Evolutionary conservation across 2,797 vertebrate genomes (phyloP), one percentile per base, ranked within the genome.

Genomic region (Oreochromis grahami): DNA sequence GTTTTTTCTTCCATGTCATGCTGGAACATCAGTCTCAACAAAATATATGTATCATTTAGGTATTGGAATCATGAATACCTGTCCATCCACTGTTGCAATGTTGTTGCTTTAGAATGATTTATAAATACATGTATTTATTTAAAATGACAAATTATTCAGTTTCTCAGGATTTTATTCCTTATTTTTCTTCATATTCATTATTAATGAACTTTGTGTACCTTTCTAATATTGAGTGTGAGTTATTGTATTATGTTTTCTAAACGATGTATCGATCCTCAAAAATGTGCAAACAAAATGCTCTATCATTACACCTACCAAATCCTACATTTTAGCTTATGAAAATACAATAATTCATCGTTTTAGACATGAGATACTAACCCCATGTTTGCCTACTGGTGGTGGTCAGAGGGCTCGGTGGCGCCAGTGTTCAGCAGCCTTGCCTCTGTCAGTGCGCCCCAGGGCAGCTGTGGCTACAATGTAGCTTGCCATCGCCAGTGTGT

Each of bases 81-180:
- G 19, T 38, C 7, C 17, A 63, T 43, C 21, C 21, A 45, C 41
- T 26, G 14, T 1, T 17, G 41, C 60, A 41, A 14, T 38, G n/a
- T 65, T 65, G n/a, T 14, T 70, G 2, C 0, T 45, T 7, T 45
- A 11, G 14, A 26, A 8, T 70, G 21, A 45, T 43, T 45, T 70
- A 4, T 45, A 70, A 70, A 70, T 70, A 43, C n/a, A 65, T n/a
- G n/a, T 5, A 38, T 41, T 65, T 14, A 26, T 70, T 70, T 43
- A 68, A 70, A 45, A 41, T 10, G 13, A 9, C 14, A 70, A 68
- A 68, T 26, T 43, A 68, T 43, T 70, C 65, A 10, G 5, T 45
- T 70, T 70, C 13, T 45, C 21, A 43, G 2, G n/a, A 9, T 68
- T 68, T 43, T 21, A 24, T 15, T 0, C 14, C 0, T 2, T 41